Percentiles rank a stretch among this genome's conserved stretches.
Conservation (phyloP, 2,113 vertebrate species). For the Colinus virginianus region DNA sequence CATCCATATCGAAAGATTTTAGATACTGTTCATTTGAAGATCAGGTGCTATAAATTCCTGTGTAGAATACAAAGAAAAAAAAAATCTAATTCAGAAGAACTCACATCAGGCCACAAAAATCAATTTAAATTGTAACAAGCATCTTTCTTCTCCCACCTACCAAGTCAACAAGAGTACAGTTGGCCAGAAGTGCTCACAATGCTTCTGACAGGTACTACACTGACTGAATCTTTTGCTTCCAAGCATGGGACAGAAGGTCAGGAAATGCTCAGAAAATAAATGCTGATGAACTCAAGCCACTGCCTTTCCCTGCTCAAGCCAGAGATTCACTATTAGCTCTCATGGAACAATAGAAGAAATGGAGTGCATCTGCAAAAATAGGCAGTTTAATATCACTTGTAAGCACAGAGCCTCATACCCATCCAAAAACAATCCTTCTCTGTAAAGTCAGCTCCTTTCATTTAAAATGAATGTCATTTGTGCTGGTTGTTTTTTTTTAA, state of each 20-base stretch:
- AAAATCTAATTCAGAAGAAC: background rate
- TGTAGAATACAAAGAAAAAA: background rate
- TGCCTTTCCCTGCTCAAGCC: background rate
- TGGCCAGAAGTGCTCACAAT: background rate
- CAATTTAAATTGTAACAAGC: background rate
- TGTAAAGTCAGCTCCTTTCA: background rate
- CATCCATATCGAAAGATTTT: background rate
- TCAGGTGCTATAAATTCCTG: background rate
- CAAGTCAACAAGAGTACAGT: background rate
- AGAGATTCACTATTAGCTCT: background rate
- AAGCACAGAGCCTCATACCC: background rate
- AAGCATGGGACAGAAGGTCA: background rate
- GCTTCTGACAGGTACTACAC: fast-evolving
- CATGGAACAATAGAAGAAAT: background rate
- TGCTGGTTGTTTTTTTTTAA: background rate
- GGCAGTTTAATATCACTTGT: fast-evolving
- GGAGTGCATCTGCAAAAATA: background rate
- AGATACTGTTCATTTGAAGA: background rate
- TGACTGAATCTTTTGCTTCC: slow-evolving; percentile 18
- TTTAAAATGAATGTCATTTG: slow-evolving; percentile 13
- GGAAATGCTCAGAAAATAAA: background rate
- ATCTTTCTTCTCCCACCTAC: background rate
- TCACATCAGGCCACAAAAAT: background rate
- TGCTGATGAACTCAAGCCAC: background rate
- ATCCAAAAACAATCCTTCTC: background rate